phyloP scores from a whole-genome alignment of 2,888 invertebrate genomes.

The Heliconius cydno region DNA sequence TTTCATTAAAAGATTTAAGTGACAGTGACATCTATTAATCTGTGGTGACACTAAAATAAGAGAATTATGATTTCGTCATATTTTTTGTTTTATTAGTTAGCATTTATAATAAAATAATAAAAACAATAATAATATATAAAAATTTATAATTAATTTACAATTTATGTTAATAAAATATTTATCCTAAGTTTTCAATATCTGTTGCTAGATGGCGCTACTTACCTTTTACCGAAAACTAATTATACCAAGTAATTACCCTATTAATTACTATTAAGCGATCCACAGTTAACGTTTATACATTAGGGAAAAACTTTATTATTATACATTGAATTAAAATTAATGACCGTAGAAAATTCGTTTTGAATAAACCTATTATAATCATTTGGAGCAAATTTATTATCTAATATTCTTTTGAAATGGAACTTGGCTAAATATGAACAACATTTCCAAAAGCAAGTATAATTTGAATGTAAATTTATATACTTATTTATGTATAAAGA shows the following conservation, averaged over 20 bases:
- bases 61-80: background rate
- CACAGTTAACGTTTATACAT: background rate
- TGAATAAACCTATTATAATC: background rate
- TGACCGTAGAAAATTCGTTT: background rate
- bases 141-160: background rate
- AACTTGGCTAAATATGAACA: background rate
- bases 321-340: slow-evolving; percentile 16
- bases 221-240: slow-evolving; percentile 10
- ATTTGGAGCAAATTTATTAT: background rate
- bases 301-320: slow-evolving; percentile 16
- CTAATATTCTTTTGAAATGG: background rate
- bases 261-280: slow-evolving; percentile 54
- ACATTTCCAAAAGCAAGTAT: background rate
- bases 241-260: slow-evolving; percentile 39
- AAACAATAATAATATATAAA: background rate
- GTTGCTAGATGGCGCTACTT: slow-evolving; percentile 19
- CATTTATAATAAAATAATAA: background rate
- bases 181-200: background rate
- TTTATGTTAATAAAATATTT: background rate
- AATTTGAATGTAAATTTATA: background rate
- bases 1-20: background rate
- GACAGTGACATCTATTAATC: slow-evolving; percentile 20
- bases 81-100: background rate
- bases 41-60: background rate
- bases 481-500: background rate